A percentile compares a stretch with the other conserved stretches of the same genome.
phyloP scores from a whole-genome alignment of 2,797 vertebrate species.

The Poeciliopsis gracilis region DNA sequence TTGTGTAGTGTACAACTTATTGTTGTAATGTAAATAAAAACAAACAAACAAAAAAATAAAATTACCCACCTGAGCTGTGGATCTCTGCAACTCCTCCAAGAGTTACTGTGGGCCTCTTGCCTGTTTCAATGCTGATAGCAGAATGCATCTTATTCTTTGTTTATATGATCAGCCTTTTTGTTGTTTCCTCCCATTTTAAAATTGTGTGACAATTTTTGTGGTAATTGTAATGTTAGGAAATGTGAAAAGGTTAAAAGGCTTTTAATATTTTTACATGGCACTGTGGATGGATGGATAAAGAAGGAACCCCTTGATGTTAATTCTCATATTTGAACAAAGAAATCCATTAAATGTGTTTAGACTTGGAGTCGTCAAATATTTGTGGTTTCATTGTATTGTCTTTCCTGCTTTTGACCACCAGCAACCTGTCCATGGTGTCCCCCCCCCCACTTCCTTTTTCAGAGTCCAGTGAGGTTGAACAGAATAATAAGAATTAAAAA shows the following conservation, averaged over 20 bases:
- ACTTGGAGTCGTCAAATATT: neutral
- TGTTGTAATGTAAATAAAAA: too few relatives aligned
- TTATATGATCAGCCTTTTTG: neutral
- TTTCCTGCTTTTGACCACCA: neutral
- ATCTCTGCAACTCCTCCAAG: too few relatives aligned
- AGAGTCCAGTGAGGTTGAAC: neutral
- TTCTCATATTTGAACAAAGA: constrained; percentile 13
- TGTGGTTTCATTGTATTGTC: neutral
- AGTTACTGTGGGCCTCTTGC: neutral
- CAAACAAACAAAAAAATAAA: too few relatives aligned
- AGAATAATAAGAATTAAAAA: neutral
- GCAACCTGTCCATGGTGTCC: neutral
- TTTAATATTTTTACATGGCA: neutral
- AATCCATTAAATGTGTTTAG: constrained; percentile 34
- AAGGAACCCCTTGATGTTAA: neutral
- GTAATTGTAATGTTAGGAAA: neutral
- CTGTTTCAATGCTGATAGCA: neutral
- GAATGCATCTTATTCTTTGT: neutral
- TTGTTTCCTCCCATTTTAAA: neutral
- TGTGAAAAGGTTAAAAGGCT: neutral
- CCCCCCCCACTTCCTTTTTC: too few relatives aligned
- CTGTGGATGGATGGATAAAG: constrained; percentile 13
- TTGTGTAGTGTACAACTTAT: neutral
- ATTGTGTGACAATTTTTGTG: neutral
- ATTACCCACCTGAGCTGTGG: too few relatives aligned